phyloP scores from a whole-genome alignment of 2,113 vertebrate species.

The Trogon surrucura region DNA sequence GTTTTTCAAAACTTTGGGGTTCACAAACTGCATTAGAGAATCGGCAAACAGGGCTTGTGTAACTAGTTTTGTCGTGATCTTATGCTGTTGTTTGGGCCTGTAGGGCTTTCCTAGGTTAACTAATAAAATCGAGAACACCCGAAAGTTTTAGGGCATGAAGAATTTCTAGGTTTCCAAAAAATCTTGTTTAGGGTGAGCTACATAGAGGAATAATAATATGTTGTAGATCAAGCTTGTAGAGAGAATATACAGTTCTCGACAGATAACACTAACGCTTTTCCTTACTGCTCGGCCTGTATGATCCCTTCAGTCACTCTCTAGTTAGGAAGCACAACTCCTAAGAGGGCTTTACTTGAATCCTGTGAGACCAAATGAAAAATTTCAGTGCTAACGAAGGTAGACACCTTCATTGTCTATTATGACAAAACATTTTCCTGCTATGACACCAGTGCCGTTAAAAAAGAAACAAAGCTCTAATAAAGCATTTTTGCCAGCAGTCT shows the following conservation, averaged over 20 bases:
- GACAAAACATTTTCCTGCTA: neutral
- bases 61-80: neutral
- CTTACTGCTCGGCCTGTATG: neutral
- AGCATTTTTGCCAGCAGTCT: neutral
- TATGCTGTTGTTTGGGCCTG: neutral
- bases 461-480: neutral
- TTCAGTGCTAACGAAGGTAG: neutral
- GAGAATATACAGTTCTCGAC: neutral
- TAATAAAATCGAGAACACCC: neutral
- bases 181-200: neutral
- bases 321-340: neutral
- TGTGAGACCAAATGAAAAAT: neutral
- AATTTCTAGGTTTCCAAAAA: neutral
- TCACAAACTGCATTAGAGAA: neutral
- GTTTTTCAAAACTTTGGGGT: neutral
- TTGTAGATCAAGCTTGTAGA: neutral
- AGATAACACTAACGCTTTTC: neutral
- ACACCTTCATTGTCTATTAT: neutral
- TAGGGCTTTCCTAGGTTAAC: neutral
- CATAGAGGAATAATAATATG: neutral
- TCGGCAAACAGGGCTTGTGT: neutral
- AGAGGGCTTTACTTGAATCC: neutral
- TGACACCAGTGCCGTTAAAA: neutral
- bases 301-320: neutral
- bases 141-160: neutral